Conservation (phyloP, 2,113 vertebrate species). For the Callocephalon fimbriatum region DNA sequence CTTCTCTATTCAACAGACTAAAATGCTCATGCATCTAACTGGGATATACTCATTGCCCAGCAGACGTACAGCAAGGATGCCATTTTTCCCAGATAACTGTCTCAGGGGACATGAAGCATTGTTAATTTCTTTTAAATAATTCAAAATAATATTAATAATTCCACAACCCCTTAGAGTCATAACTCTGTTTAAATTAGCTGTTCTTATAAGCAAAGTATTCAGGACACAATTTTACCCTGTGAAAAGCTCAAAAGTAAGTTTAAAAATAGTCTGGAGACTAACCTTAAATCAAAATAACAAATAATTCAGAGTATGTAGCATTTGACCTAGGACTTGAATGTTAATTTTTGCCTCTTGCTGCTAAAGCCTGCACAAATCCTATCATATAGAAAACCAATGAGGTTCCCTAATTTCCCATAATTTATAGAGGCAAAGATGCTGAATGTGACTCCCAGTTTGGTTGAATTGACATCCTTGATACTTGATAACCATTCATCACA, state of each 20-base stretch:
- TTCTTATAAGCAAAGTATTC: neutral
- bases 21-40: neutral
- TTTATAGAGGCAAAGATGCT: neutral
- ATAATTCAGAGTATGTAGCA: neutral
- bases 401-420: neutral
- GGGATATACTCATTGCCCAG: neutral
- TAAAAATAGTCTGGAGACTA: neutral
- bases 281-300: neutral
- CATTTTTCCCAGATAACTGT: neutral
- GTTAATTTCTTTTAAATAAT: neutral
- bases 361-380: neutral
- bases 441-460: neutral
- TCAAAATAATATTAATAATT: neutral
- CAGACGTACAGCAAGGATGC: neutral
- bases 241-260: neutral
- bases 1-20: neutral
- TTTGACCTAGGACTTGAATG: neutral
- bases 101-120: neutral
- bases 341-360: neutral
- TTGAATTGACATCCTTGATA: neutral
- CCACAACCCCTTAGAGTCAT: neutral
- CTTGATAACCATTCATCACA: neutral
- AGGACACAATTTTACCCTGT: neutral
- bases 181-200: neutral
- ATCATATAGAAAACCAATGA: neutral